A percentile compares a stretch with the other conserved stretches of the same genome.
phyloP scores from a whole-genome alignment of 2,797 vertebrate species.

The Oryzias sinensis region DNA sequence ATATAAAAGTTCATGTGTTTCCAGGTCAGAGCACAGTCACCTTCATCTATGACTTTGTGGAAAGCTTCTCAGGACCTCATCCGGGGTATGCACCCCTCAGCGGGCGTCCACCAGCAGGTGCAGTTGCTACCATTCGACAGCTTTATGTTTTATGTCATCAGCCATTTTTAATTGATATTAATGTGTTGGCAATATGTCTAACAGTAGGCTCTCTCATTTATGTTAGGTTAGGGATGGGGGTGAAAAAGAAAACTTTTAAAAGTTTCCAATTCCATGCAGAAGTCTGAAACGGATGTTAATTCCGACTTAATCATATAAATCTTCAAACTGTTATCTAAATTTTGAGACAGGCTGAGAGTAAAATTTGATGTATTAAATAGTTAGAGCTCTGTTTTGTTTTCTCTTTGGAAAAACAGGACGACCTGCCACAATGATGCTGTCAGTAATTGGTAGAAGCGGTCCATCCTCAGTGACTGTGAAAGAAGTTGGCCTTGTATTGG shows the following conservation, averaged over 20 bases:
- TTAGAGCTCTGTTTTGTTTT: neutral
- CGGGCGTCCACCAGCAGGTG: constrained; percentile 74
- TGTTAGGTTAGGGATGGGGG: too few relatives aligned
- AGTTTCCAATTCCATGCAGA: too few relatives aligned
- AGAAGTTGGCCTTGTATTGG: constrained; percentile 52
- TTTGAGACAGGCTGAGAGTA: too few relatives aligned
- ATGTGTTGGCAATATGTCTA: too few relatives aligned
- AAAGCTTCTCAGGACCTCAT: constrained; percentile 73
- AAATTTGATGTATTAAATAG: too few relatives aligned
- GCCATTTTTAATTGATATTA: too few relatives aligned
- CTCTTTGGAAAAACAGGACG: constrained; percentile 52
- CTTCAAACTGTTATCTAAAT: too few relatives aligned
- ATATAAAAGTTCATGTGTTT: constrained; percentile 25
- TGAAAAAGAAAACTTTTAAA: too few relatives aligned
- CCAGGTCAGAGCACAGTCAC: constrained; percentile 74
- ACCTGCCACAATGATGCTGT: constrained; percentile 61
- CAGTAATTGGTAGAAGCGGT: constrained; percentile 69
- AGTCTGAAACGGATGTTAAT: too few relatives aligned
- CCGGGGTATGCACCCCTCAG: constrained; percentile 69
- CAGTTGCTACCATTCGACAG: neutral
- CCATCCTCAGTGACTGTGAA: constrained; percentile 50
- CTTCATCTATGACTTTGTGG: constrained; percentile 78
- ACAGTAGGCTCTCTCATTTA: too few relatives aligned
- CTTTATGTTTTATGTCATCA: too few relatives aligned
- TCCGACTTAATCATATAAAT: too few relatives aligned